Evolutionary conservation across 2,113 vertebrate genomes (phyloP).

Genomic region (Cyanoramphus novaezelandiae): DNA sequence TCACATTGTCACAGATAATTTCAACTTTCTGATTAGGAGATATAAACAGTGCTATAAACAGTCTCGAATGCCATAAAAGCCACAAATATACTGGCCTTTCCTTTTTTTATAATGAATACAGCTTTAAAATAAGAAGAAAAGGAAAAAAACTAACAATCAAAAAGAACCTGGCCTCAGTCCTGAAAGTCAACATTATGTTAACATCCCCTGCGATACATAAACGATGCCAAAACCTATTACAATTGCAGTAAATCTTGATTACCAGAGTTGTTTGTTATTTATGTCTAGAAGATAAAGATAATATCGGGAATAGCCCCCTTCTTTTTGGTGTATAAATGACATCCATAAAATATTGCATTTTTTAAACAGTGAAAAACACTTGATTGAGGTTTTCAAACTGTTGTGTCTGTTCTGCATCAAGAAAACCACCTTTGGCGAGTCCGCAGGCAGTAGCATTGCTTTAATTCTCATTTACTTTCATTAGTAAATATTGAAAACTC

Average conservation of each 20-base stretch:
- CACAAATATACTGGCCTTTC: not conserved
- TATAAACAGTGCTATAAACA: constrained; percentile 59
- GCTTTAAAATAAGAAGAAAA: not conserved
- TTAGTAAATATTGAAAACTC: not conserved
- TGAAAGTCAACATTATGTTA: constrained; percentile 63
- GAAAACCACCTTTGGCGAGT: not conserved
- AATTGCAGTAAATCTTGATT: constrained; percentile 76
- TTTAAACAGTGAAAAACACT: constrained; percentile 40
- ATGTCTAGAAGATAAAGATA: constrained; percentile 70
- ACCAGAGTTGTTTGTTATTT: constrained; percentile 72
- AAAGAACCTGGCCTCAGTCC: constrained; percentile 24
- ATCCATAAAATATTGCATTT: constrained; percentile 55
- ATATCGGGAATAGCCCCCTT: constrained; percentile 66
- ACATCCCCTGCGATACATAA: constrained; percentile 55
- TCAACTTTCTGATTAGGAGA: constrained; percentile 73
- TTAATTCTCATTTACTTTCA: not conserved
- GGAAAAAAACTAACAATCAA: not conserved
- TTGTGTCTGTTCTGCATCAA: not conserved
- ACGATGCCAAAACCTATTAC: constrained; percentile 74
- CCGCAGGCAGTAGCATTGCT: not conserved
- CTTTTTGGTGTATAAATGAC: constrained; percentile 56
- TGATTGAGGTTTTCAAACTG: constrained; percentile 31
- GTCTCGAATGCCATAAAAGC: constrained; percentile 58
- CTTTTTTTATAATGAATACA: not conserved
- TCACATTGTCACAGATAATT: constrained; percentile 72